Base-by-base conservation (phyloP, 1,140 invertebrate species). In the Muscidifurax raptorellus region DNA sequence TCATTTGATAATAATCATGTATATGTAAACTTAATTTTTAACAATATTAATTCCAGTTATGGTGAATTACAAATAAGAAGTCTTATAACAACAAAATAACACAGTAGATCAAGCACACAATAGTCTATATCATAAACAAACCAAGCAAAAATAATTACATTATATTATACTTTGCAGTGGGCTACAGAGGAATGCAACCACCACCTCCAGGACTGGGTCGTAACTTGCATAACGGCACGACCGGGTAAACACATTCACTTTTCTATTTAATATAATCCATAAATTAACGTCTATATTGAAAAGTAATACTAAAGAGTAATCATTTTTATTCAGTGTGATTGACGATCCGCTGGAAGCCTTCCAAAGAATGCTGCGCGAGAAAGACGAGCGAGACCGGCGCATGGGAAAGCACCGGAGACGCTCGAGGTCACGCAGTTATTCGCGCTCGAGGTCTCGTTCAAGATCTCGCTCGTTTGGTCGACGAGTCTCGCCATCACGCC, bases 291-390 rank as follows among this genome's bases (percentile, higher is more conserved):
- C 10, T 4, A 69, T 30, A 28, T 69, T 69, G 10, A 28, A 69
- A 69, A 18, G 13, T n/a, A 7, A 28, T 69, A 69, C 66, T 69
- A 27, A 69, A 30, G 6, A 69, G 28, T 7, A 59, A 59, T 4
- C 22, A n/a, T 59, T 84, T 89, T 92, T 67, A 28, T 67, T 69
- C 87, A 96, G 95, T 30, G 93, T 95, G n/a, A 96, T 96, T 77
- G 96, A 97, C 88, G 97, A 98, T 92, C 96, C 96, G 13, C 90
- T 98, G 86, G 96, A 97, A 90, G 96, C 96, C 75, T 98, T 98
- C 91, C 96, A 97, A 90, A 93, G 96, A 86, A 96, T 98, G 92
- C 94, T 98, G 85, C 94, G 96, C 84, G 97, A 98, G 90, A 97
- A 97, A 92, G 96, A 97, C 91, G 95, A 96, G 90, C 92, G 95